A percentile compares a stretch with the other conserved stretches of the same genome.
These are phyloP conservation scores for Picathartes gymnocephalus DNA, from an alignment of 2,113 vertebrate species.

Conservation along the genomic window DNA sequence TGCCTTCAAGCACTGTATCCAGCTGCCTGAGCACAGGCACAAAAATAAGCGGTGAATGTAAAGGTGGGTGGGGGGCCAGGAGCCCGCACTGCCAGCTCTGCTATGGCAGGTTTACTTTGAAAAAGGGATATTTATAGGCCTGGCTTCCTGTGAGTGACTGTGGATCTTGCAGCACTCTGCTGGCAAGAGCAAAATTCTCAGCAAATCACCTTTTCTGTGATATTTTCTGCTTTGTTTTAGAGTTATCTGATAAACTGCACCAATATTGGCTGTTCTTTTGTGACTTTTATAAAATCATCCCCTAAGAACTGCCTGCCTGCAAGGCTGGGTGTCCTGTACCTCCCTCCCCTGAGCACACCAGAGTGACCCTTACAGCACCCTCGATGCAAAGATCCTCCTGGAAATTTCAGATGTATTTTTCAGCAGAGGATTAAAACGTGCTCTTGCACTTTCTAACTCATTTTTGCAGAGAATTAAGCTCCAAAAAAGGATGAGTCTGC, in stretches of 20 bases:
- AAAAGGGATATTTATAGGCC: neutral
- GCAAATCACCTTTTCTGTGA: neutral
- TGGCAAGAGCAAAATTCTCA: neutral
- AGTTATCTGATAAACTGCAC: neutral
- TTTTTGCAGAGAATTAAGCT: neutral
- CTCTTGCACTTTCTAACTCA: neutral
- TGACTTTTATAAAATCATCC: neutral
- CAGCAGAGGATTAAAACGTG: neutral
- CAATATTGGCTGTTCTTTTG: neutral
- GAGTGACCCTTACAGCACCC: neutral
- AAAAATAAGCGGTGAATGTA: neutral
- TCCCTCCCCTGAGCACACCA: neutral
- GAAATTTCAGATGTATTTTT: neutral
- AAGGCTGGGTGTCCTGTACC: neutral
- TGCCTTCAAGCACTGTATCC: neutral
- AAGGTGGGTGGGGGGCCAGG: neutral
- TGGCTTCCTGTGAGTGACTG: neutral
- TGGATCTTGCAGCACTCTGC: neutral
- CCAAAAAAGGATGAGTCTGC: neutral
- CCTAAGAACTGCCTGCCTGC: neutral
- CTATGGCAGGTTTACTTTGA: neutral
- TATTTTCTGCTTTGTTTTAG: neutral
- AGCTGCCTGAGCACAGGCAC: neutral
- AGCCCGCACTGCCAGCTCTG: neutral
- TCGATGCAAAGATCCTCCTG: neutral